These are phyloP conservation scores for Anarhynchus alexandrinus DNA, from an alignment of 2,113 vertebrate species.

Conservation along the genomic window DNA sequence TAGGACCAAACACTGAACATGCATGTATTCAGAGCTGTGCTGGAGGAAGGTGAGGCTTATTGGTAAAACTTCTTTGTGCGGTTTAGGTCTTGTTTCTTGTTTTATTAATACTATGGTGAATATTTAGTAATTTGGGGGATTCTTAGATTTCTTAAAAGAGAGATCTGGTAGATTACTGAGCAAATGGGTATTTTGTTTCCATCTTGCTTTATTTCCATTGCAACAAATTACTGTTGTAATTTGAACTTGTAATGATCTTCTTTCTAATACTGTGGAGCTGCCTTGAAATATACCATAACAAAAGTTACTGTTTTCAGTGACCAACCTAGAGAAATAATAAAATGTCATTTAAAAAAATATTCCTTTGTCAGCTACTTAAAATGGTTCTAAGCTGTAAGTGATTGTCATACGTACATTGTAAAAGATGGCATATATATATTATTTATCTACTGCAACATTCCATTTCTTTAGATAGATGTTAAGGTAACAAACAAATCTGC, in stretches of 20 bases:
- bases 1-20: background rate
- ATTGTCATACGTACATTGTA: background rate
- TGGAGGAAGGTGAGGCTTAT: background rate
- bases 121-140: background rate
- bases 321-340: background rate
- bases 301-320: background rate
- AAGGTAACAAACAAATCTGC: background rate
- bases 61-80: background rate
- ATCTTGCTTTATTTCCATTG: background rate
- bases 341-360: background rate
- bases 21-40: background rate
- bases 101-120: background rate
- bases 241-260: background rate
- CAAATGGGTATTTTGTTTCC: background rate
- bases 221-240: background rate
- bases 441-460: background rate
- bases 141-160: background rate
- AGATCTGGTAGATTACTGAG: background rate
- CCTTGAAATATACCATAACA: background rate
- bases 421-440: background rate
- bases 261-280: background rate
- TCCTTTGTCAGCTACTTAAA: background rate
- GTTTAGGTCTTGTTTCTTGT: background rate
- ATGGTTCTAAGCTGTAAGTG: background rate
- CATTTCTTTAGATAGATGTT: background rate